Evolutionary conservation across 2,113 vertebrate genomes (phyloP).

Genomic region (Phaethon lepturus): DNA sequence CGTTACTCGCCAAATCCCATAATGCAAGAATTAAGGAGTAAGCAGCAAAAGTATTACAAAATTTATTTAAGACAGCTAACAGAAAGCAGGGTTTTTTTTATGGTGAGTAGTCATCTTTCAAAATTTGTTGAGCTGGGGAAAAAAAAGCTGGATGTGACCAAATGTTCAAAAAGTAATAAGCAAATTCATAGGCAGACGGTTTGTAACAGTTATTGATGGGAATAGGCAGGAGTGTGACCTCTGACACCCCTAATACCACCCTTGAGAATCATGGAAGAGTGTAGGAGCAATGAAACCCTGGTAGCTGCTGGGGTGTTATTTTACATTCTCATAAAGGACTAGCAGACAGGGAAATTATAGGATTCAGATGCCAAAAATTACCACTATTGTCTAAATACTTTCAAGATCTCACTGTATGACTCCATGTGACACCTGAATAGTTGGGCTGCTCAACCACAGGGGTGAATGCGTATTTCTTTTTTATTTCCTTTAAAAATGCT

Average conservation of each 20-base stretch:
- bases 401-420: not conserved
- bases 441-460: not conserved
- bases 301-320: too few relatives aligned
- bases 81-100: not conserved
- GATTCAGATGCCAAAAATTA: not conserved
- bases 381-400: not conserved
- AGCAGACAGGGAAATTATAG: not conserved
- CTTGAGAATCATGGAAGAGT: not conserved
- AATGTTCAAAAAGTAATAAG: not conserved
- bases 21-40: not conserved
- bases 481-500: not conserved
- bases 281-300: not conserved
- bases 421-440: not conserved
- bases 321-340: not conserved
- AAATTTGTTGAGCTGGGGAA: not conserved
- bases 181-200: not conserved
- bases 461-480: not conserved
- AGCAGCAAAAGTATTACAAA: not conserved
- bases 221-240: not conserved
- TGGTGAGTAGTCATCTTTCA: not conserved
- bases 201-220: not conserved
- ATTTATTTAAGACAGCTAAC: not conserved
- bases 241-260: not conserved
- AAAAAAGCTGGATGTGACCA: not conserved
- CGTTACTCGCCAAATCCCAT: not conserved